phyloP scores from a whole-genome alignment of 2,888 invertebrate species.

The Apamea anceps region DNA sequence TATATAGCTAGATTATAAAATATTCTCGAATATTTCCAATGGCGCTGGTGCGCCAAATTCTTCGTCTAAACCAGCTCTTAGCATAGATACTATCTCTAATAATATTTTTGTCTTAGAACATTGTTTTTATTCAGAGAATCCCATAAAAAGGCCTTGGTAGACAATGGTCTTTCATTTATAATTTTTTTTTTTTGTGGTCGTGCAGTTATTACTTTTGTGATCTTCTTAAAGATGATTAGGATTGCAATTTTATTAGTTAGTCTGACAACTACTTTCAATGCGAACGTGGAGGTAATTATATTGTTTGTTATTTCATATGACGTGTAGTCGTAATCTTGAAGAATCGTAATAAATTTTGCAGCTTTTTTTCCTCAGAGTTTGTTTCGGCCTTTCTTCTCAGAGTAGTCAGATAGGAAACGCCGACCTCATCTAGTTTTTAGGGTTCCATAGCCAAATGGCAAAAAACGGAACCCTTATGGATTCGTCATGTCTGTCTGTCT shows the following conservation, averaged over 20 bases:
- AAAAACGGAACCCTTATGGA: too few species aligned
- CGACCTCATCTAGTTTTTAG: too few species aligned
- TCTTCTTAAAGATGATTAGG: not conserved
- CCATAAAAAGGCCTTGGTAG: slow-evolving; percentile 7
- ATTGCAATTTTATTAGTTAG: not conserved
- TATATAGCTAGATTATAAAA: not conserved
- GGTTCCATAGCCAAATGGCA: too few species aligned
- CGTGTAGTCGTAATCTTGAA: not conserved
- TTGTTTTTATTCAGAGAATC: slow-evolving; percentile 22
- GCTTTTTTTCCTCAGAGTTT: not conserved
- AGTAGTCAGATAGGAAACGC: too few species aligned
- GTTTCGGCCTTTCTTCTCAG: too few species aligned
- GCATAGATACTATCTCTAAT: not conserved
- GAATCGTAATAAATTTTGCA: not conserved
- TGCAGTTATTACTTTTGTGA: not conserved
- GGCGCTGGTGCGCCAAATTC: not conserved
- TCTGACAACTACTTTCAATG: not conserved
- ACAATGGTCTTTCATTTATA: not conserved
- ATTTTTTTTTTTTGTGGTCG: not conserved
- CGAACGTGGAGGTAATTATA: not conserved
- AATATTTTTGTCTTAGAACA: slow-evolving; percentile 25
- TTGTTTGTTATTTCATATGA: not conserved
- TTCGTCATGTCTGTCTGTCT: too few species aligned
- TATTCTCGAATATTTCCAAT: not conserved
- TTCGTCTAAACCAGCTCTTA: slow-evolving; percentile 16